Evolutionary conservation across 2,113 vertebrate genomes (phyloP).

Genomic region (Syngnathus typhle): DNA sequence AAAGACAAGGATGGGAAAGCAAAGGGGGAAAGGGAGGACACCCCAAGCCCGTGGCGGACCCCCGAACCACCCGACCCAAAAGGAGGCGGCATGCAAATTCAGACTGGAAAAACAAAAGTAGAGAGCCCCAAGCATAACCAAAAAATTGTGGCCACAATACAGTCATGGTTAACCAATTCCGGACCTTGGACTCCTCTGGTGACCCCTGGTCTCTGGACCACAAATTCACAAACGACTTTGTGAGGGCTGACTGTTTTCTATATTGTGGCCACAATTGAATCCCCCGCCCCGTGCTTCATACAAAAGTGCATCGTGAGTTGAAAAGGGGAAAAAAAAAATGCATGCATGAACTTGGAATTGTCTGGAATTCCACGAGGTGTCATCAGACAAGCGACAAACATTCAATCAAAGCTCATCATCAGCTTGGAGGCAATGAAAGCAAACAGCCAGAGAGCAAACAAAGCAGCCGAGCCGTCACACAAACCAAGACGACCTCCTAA

Average conservation of each 20-base stretch:
- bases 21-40: constrained; percentile 58
- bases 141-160: neutral
- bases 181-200: no score
- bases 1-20: constrained; percentile 72
- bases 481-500: neutral
- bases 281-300: neutral
- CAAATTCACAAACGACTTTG: no score
- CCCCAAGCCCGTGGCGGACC: constrained; percentile 21
- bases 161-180: no score
- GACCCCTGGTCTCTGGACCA: no score
- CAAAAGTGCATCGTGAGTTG: neutral
- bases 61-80: neutral
- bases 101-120: constrained; percentile 19
- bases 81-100: constrained; percentile 44
- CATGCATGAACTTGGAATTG: neutral
- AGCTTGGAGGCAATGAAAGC: neutral
- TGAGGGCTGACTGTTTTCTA: no score
- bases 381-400: neutral
- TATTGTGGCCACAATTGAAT: neutral
- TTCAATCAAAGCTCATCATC: neutral
- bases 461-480: neutral
- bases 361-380: neutral
- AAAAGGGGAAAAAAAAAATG: neutral
- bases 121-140: constrained; percentile 14
- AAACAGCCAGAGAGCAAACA: neutral